A percentile compares a stretch with the other conserved stretches of the same genome.
Evolutionary conservation across 92 coral and sea anemone genomes (phyloP).

Genomic region (Epizoanthus rinbou): DNA sequence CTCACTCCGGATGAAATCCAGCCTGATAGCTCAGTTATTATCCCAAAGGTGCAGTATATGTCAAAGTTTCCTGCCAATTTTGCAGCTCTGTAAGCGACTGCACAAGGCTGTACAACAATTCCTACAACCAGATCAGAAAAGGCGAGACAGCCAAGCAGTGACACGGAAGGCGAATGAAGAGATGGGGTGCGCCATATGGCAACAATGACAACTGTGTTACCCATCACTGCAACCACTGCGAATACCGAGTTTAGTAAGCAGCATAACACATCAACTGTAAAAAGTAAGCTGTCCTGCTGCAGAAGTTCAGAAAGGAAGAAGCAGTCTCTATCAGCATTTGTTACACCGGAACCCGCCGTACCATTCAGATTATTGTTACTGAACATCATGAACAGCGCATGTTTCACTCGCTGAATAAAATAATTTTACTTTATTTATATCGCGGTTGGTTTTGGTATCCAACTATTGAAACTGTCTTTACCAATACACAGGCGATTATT

Average conservation of each 20-base stretch:
- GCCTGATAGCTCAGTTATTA: constrained; percentile 51
- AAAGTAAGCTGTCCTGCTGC: background rate
- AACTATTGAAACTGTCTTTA: too few species aligned
- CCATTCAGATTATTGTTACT: background rate
- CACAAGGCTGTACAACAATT: constrained; percentile 61
- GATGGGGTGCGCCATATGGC: constrained; percentile 55
- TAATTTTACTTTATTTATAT: too few species aligned
- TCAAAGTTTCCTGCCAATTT: constrained; percentile 38
- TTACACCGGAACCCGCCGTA: background rate
- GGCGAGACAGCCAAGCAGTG: constrained; percentile 63
- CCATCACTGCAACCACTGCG: constrained; percentile 49
- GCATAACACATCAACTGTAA: constrained; percentile 17
- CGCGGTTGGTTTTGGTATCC: too few species aligned
- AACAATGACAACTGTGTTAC: constrained; percentile 47
- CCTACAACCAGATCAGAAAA: constrained; percentile 69
- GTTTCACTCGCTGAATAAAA: too few species aligned
- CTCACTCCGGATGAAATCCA: constrained; percentile 54
- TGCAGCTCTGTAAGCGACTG: constrained; percentile 69
- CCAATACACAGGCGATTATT: too few species aligned
- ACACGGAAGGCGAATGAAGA: constrained; percentile 64
- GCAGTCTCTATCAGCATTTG: background rate
- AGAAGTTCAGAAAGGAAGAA: constrained; percentile 1
- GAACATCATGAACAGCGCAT: background rate
- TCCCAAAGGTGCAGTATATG: constrained; percentile 62
- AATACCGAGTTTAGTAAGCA: constrained; percentile 54